phyloP scores from a whole-genome alignment of 2,888 invertebrate species.

The Pseudococcus longispinus region DNA sequence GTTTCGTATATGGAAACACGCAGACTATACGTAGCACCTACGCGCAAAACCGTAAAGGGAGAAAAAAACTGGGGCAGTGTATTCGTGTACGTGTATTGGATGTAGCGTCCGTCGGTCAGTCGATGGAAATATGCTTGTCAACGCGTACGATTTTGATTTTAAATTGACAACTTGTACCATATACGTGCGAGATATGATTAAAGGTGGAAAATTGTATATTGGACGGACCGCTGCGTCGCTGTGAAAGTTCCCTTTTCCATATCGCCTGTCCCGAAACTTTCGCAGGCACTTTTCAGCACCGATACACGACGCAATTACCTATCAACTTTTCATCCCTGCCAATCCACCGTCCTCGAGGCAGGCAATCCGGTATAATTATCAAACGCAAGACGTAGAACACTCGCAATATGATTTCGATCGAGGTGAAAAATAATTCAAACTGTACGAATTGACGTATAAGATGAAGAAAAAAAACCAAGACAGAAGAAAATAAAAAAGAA shows the following conservation, averaged over 20 bases:
- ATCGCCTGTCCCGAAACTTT: too few relatives aligned
- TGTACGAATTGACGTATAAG: neutral
- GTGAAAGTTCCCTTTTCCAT: neutral
- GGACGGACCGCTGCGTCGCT: neutral
- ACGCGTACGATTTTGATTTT: conserved; percentile 6
- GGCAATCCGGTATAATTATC: neutral
- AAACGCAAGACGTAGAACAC: neutral
- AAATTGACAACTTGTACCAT: neutral
- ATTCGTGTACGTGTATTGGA: neutral
- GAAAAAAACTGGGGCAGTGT: neutral
- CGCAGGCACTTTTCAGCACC: too few relatives aligned
- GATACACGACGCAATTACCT: neutral
- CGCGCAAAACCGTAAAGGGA: neutral
- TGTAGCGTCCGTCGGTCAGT: neutral
- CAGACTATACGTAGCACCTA: neutral
- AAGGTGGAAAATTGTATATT: neutral
- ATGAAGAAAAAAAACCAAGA: neutral
- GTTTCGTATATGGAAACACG: neutral
- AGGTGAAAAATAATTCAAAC: too few relatives aligned
- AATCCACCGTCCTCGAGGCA: neutral
- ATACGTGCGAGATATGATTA: neutral
- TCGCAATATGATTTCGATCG: too few relatives aligned
- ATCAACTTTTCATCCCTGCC: neutral
- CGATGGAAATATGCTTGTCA: conserved; percentile 16
- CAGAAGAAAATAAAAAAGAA: neutral